These are phyloP conservation scores for Apistogramma diplotaenia DNA, from an alignment of 2,113 vertebrate genomes.

Conservation along the genomic window DNA sequence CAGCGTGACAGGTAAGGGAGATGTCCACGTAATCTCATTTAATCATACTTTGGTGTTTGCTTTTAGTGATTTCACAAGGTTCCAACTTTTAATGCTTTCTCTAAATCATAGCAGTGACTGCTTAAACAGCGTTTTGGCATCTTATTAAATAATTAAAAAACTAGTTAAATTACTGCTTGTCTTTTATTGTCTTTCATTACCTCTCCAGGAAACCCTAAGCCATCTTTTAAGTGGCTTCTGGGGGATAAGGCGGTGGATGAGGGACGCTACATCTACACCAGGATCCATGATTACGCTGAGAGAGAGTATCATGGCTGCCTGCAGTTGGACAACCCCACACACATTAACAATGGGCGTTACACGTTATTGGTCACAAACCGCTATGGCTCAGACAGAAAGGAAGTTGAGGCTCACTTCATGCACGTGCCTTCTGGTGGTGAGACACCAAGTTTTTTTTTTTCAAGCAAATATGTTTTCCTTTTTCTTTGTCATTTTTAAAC, in stretches of 20 bases:
- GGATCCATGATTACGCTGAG: conserved; percentile 88
- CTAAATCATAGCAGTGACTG: background rate
- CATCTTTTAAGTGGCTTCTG: conserved; percentile 84
- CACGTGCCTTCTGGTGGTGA: conserved; percentile 84
- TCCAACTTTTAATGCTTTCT: background rate
- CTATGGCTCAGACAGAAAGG: conserved; percentile 82
- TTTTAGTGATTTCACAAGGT: background rate
- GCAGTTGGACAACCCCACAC: conserved; percentile 93
- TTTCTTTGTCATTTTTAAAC: background rate
- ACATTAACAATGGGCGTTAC: conserved; percentile 93
- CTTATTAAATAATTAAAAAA: background rate
- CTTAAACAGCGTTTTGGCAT: background rate
- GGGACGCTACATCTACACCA: conserved; percentile 86
- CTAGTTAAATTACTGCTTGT: background rate
- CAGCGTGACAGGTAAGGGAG: conserved; percentile 81
- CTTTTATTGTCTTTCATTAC: background rate
- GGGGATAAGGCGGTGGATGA: conserved; percentile 81
- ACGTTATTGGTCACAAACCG: conserved; percentile 85
- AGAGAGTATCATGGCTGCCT: conserved; percentile 96
- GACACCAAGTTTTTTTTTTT: conserved; percentile 15
- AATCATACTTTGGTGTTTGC: background rate
- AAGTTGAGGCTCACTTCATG: conserved; percentile 92
- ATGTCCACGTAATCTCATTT: background rate
- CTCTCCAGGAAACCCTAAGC: conserved; percentile 85
- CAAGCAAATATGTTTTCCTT: background rate